phyloP scores from a whole-genome alignment of 2,888 invertebrate genomes.

The Tenodera sinensis region DNA sequence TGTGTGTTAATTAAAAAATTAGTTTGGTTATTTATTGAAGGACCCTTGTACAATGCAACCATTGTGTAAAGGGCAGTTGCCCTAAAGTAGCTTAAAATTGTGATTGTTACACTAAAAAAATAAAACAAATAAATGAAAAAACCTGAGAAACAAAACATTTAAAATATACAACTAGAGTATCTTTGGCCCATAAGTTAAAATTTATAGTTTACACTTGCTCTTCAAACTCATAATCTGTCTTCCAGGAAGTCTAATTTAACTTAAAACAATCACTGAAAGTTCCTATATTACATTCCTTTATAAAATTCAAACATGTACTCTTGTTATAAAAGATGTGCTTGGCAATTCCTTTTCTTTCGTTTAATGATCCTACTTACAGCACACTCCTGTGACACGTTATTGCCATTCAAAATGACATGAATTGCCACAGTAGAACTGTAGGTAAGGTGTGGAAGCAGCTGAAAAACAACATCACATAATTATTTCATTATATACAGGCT shows the following conservation, averaged over 20 bases:
- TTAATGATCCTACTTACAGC: neutral
- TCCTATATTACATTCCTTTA: neutral
- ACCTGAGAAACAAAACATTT: neutral
- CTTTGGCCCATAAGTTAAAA: neutral
- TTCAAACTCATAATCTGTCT: neutral
- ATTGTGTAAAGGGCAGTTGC: too few relatives aligned
- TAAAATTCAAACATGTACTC: neutral
- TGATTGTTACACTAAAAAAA: too few relatives aligned
- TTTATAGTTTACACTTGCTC: neutral
- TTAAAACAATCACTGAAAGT: neutral
- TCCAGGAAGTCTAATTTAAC: neutral
- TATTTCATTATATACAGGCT: too few relatives aligned
- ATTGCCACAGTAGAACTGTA: conserved; percentile 67
- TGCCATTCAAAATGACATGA: conserved; percentile 75
- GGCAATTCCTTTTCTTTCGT: neutral
- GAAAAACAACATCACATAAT: conserved; percentile 40
- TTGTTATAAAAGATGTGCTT: neutral
- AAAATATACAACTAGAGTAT: neutral
- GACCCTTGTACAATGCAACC: too few relatives aligned
- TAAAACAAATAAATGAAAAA: too few relatives aligned
- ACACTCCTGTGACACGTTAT: neutral
- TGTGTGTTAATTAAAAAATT: too few relatives aligned
- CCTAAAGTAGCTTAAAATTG: too few relatives aligned
- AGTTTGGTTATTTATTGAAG: too few relatives aligned
- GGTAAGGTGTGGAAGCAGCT: conserved; percentile 68